Evolutionary conservation across 2,113 vertebrate genomes (phyloP).

Genomic region (Elgaria multicarinata): DNA sequence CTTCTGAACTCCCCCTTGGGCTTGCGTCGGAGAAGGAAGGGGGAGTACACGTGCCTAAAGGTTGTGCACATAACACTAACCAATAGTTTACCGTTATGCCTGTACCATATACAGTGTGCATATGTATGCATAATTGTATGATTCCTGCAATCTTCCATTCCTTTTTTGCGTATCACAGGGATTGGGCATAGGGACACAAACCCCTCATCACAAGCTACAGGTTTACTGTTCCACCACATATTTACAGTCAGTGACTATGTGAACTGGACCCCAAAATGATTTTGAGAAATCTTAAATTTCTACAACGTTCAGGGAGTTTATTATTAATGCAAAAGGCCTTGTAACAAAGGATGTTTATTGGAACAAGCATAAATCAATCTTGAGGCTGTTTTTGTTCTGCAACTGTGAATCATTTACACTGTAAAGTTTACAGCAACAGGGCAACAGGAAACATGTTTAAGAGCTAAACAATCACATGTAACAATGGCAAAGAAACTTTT

Average conservation of each 20-base stretch:
- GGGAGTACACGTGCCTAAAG: neutral
- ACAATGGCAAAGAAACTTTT: neutral
- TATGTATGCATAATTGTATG: neutral
- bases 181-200: neutral
- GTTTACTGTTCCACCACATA: neutral
- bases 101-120: neutral
- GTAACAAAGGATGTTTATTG: neutral
- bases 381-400: neutral
- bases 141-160: neutral
- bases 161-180: neutral
- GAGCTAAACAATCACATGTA: neutral
- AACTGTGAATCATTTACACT: neutral
- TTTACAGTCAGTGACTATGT: neutral
- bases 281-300: neutral
- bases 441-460: slow-evolving; percentile 6
- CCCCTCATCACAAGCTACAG: neutral
- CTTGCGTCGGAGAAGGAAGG: neutral
- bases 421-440: neutral
- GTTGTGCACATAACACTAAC: neutral
- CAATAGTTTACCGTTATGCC: neutral
- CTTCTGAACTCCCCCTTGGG: neutral
- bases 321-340: neutral
- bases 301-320: neutral
- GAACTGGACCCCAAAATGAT: neutral
- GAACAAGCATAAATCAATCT: neutral